Base-by-base conservation (phyloP, 2,113 vertebrate species). In the Carassius gibelio region DNA sequence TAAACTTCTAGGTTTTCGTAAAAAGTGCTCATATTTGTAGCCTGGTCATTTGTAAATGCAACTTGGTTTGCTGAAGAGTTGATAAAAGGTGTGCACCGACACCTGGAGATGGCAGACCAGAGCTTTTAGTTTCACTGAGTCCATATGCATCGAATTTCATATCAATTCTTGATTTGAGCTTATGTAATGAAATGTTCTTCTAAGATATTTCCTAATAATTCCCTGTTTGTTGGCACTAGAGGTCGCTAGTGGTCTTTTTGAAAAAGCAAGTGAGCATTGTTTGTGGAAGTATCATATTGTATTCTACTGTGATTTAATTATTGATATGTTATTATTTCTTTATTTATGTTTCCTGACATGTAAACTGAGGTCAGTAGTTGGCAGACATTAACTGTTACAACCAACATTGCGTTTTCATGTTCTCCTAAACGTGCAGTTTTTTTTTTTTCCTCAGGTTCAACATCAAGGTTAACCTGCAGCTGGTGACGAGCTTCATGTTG, bases 401-500 rank as follows among this genome's bases (percentile, higher is more conserved):
- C 48, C 50, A 52, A 21, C 17, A 38, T 15, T 80, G 11, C 10
- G 5, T 7, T 10, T 14, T 36, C 4, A 9, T 59, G 52, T 38
- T 8, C 5, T 66, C 34, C 15, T 69, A 61, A 77, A 82, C 69
- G 3, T 21, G 1, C 5, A 26, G 34, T 61, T 92, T 93, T 92
- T 89, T 42, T 42, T 42, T 7, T 42, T 88, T 52, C 38, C 38
- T 15, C 92, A 99, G 98, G 95, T 99, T 99, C 94, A 99, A 99
- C 94, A 99, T 99, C 92, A 99, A 99, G 94, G 98, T 98, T 89
- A 96, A 97, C 83, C 96, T 99, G 91, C 98, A 99, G 95, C 96
- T 99, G 85, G 96, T 99, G 88, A 96, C 94, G 90, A 99, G 97
- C 93, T 99, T 99, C 93, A 99, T 99, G 98, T 95, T 99, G 90